phyloP scores from a whole-genome alignment of 2,888 invertebrate genomes.

The Drosophila picticornis region DNA sequence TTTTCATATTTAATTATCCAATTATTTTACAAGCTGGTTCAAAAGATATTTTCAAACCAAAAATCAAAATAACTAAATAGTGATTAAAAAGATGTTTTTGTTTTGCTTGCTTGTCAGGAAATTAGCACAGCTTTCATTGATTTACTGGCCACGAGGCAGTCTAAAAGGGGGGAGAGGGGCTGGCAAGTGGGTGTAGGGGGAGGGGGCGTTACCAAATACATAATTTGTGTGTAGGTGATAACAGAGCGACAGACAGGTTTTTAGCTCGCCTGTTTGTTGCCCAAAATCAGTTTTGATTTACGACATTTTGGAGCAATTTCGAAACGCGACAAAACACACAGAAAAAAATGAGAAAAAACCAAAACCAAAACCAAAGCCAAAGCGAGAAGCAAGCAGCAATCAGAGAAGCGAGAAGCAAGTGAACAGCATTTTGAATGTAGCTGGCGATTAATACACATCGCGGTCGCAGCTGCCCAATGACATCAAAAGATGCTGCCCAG shows the following conservation, averaged over 20 bases:
- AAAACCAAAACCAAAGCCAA: neutral
- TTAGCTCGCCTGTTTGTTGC: conserved; percentile 40
- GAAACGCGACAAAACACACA: conserved; percentile 75
- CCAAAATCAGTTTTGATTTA: conserved; percentile 70
- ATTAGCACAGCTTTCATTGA: conserved; percentile 66
- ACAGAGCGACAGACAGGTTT: conserved; percentile 67
- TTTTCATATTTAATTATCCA: neutral
- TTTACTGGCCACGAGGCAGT: conserved; percentile 52
- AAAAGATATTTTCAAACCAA: neutral
- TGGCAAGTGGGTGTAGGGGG: neutral
- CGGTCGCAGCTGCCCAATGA: conserved; percentile 76
- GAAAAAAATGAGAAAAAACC: neutral
- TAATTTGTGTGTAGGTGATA: conserved; percentile 74
- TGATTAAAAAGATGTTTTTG: neutral
- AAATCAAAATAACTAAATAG: conserved; percentile 8
- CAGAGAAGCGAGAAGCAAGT: conserved; percentile 36
- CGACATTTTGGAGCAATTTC: conserved; percentile 76
- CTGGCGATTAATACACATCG: conserved; percentile 80
- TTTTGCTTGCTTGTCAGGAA: conserved; percentile 38
- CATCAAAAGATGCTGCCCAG: conserved; percentile 66
- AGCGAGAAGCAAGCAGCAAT: conserved; percentile 24
- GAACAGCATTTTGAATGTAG: conserved; percentile 75
- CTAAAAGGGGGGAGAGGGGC: conserved; percentile 7
- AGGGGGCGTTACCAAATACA: conserved; percentile 61
- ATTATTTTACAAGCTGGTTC: neutral